phyloP scores from a whole-genome alignment of 2,797 vertebrate species.

The Ciconia nigra region DNA sequence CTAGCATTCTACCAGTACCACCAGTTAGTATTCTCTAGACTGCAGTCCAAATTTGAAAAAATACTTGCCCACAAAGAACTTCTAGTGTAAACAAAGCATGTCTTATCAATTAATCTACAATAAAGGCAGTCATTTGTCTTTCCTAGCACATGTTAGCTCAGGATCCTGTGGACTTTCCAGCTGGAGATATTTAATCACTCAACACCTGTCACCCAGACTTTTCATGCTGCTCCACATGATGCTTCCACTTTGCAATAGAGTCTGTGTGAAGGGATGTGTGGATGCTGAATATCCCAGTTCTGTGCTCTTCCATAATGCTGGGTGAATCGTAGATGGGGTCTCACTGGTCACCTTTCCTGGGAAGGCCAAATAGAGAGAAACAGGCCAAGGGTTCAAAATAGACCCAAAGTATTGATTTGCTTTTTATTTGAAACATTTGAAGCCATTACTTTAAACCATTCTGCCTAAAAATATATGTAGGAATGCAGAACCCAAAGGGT shows the following conservation, averaged over 20 bases:
- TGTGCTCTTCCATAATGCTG: not conserved
- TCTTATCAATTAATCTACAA: not conserved
- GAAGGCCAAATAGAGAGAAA: not conserved
- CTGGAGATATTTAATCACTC: conserved; percentile 10
- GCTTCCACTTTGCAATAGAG: not conserved
- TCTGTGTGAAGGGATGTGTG: not conserved
- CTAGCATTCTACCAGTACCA: not conserved
- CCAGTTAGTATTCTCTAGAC: not conserved
- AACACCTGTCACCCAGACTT: not conserved
- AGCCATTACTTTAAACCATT: not conserved
- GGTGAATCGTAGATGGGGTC: not conserved
- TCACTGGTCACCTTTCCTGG: not conserved
- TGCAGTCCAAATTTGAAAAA: not conserved
- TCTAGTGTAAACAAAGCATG: not conserved
- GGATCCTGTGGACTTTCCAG: conserved; percentile 11
- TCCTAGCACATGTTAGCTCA: not conserved
- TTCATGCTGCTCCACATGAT: not conserved
- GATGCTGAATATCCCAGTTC: not conserved
- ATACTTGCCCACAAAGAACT: not conserved
- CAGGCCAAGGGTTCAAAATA: not conserved
- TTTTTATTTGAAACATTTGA: not conserved
- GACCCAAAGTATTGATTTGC: not conserved
- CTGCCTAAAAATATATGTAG: not conserved
- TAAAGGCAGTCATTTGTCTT: not conserved
- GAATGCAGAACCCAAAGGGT: not conserved